Conservation (phyloP, 2,113 vertebrate genomes). For the Phyllopteryx taeniolatus region DNA sequence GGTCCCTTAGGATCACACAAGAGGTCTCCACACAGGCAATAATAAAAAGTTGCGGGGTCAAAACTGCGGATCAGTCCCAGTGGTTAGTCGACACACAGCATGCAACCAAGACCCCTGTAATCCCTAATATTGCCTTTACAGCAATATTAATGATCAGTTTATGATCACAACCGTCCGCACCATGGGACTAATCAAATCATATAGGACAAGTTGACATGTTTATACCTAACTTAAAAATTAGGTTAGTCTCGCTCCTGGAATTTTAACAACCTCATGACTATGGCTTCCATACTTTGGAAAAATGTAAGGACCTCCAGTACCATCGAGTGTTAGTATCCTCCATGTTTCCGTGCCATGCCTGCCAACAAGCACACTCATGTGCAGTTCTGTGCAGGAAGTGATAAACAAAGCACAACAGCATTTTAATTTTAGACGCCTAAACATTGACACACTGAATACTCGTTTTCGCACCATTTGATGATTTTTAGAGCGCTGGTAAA, state of each 20-base stretch:
- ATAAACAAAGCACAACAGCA: neutral
- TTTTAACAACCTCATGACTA: constrained; percentile 58
- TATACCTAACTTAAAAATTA: neutral
- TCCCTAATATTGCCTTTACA: constrained; percentile 10
- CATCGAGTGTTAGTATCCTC: constrained; percentile 44
- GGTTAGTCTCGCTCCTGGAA: constrained; percentile 18
- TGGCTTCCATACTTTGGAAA: constrained; percentile 57
- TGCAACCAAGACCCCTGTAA: neutral
- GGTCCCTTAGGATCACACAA: neutral
- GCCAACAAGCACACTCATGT: constrained; percentile 16
- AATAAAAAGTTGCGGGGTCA: constrained; percentile 3
- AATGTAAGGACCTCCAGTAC: constrained; percentile 56
- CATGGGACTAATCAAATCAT: neutral
- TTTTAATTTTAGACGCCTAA: neutral
- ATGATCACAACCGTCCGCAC: neutral
- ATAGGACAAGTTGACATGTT: neutral
- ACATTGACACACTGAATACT: neutral
- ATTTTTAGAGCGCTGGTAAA: neutral
- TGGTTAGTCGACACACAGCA: neutral
- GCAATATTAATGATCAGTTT: no score
- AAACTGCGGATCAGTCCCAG: constrained; percentile 11
- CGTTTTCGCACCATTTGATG: neutral
- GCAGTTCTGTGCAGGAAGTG: neutral
- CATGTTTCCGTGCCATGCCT: constrained; percentile 28
- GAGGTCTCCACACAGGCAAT: constrained; percentile 2